Evolutionary conservation across 2,888 invertebrate species (phyloP), one percentile per base, ranked within the genome.

Genomic region (Plemyria rubiginata): DNA sequence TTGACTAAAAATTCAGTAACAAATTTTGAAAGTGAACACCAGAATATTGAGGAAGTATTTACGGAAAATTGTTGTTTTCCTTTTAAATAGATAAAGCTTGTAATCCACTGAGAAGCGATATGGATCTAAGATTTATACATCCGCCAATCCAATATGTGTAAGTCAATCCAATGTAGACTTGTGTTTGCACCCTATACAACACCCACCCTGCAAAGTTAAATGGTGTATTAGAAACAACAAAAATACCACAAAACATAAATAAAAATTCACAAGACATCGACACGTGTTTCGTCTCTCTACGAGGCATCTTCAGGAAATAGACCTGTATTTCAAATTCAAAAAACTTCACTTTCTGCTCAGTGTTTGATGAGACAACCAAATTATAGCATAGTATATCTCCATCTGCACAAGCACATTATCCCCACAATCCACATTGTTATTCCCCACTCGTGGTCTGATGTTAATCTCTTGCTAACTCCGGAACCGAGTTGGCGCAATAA

Each of bases 401-500:
- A 22, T 46, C 13, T 59, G 48, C 45, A 0, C 38, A 22, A 40
- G 51, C 43, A 54, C 62, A 53, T 61, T 55, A 46, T 15, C 53
- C 32, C 58, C 58, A 62, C 61, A 56, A 60, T 60, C 58, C 62
- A 63, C 65, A 83, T 88, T 85, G 78, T 82, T 85, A 88, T 88
- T 85, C 87, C 71, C 73, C 73, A 73, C 74, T 72, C 82, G 80
- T 79, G 70, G 76, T 58, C 50, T 76, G 84, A 88, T 86, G 86
- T 85, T 89, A 88, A 89, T 88, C 86, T 84, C 77, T 56, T 56
- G 56, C 61, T 59, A 78, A 77, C 84, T 80, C 80, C 82, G 82
- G 86, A 86, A 86, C 85, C 78, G 72, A 81, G 84, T 82, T 80
- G 78, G 74, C 72, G 86, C 84, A 84, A 89, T 90, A 92, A 90